These are phyloP conservation scores for Slavum lentiscoides DNA, from an alignment of 2,888 invertebrate species.

Conservation along the genomic window DNA sequence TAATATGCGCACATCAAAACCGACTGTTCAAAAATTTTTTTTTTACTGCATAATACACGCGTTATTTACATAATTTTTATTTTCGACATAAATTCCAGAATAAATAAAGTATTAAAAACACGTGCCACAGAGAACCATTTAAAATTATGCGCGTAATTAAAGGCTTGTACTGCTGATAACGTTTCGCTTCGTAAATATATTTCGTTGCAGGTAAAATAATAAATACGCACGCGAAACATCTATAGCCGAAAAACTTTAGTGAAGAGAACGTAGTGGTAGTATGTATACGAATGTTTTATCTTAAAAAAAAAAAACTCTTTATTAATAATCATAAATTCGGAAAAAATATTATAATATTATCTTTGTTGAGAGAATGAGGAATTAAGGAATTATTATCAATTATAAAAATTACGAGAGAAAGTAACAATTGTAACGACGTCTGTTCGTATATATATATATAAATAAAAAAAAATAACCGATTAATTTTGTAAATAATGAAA, in stretches of 20 bases:
- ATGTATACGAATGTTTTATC: background rate
- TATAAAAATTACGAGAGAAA: no score
- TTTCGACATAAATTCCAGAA: background rate
- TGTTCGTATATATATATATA: no score
- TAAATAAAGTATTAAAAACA: background rate
- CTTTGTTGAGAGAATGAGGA: no score
- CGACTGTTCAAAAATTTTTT: background rate
- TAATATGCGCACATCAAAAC: background rate
- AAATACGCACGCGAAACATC: background rate
- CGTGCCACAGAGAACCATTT: background rate
- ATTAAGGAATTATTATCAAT: no score
- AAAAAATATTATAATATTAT: no score
- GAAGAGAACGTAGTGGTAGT: background rate
- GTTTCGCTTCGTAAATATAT: background rate
- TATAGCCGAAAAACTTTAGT: background rate
- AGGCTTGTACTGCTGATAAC: conserved; percentile 1
- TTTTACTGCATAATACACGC: no score
- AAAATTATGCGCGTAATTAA: background rate
- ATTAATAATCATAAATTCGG: no score
- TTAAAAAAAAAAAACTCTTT: background rate
- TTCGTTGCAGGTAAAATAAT: background rate
- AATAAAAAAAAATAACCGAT: background rate
- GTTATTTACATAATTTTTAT: background rate
- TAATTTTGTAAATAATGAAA: conserved; percentile 1
- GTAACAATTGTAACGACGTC: no score